Evolutionary conservation across 2,113 vertebrate genomes (phyloP), one percentile per base, ranked within the genome.

Genomic region (Rallus limicola): DNA sequence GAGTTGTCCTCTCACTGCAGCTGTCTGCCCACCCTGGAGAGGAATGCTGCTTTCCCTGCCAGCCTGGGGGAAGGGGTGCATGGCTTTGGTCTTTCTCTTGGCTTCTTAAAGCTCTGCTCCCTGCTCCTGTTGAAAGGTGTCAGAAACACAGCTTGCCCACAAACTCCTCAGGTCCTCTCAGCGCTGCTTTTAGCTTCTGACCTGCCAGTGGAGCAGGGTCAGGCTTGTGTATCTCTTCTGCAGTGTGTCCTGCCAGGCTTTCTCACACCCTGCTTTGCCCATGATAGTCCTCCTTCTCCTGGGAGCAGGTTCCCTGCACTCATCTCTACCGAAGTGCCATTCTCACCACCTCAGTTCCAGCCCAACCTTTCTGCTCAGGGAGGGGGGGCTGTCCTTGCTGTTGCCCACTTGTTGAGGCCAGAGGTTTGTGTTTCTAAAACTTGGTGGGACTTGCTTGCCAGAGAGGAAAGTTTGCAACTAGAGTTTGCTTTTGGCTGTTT

Each of bases 11-110:
- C 72, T 85, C 5, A 0, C 60, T 60, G 65, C 97, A 96, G 82
- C 92, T 96, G 90, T 92, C 85, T 94, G 94, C 91, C 95, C 90
- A 91, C 93, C 92, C 91, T 1, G 29, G 80, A 89, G 86, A 89
- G 58, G 81, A 95, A 92, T 88, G 52, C 55, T 71, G n/a, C 44
- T 50, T 60, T 88, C 36, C 36, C 77, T 79, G 82, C 92, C 80
- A 92, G 76, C 53, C 38, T 11, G 26, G 26, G 77, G 59, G 28
- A 78, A 67, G 36, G 40, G 52, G 50, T 21, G 7, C 4, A 0
- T 5, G 14, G 46, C 24, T 36, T 53, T 34, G 7, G 20, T 62
- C n/a, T 81, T 83, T 10, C 17, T 79, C 3, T 55, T 78, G 68
- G 36, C 19, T 90, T 56, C 24, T 58, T 13, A 76, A 60, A 85